Percentiles rank a stretch among this genome's conserved stretches.
Conservation (phyloP, 2,797 vertebrate species). For the Pseudopleuronectes americanus region DNA sequence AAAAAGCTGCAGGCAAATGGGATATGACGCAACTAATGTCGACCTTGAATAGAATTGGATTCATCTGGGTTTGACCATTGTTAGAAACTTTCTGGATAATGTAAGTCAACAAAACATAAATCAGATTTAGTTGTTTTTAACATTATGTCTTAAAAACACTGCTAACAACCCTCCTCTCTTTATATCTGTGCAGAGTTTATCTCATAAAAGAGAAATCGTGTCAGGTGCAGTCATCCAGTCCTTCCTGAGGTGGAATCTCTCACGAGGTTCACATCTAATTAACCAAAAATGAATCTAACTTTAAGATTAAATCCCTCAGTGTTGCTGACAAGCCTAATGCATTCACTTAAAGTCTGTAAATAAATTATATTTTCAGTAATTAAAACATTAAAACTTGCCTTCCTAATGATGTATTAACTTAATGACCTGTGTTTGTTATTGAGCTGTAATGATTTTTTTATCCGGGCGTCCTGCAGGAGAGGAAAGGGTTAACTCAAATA, state of each 20-base stretch:
- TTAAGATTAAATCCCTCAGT: slow-evolving; percentile 40
- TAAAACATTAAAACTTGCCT: slow-evolving; percentile 38
- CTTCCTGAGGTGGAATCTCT: slow-evolving; percentile 21
- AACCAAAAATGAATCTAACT: slow-evolving; percentile 40
- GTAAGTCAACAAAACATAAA: too few relatives aligned
- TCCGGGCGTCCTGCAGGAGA: slow-evolving; percentile 1
- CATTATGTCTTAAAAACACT: background rate
- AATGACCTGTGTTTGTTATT: slow-evolving; percentile 53
- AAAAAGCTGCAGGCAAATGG: too few relatives aligned
- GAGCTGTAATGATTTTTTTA: slow-evolving; percentile 32
- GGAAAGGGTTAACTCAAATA: slow-evolving; percentile 56
- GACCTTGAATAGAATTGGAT: too few relatives aligned
- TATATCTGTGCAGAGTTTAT: slow-evolving; percentile 1
- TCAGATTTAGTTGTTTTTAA: too few relatives aligned
- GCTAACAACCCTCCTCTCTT: background rate
- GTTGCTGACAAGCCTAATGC: slow-evolving; percentile 33
- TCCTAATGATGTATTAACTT: slow-evolving; percentile 55
- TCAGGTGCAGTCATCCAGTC: slow-evolving; percentile 19
- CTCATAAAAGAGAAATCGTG: slow-evolving; percentile 12
- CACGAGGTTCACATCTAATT: slow-evolving; percentile 41
- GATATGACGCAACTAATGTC: too few relatives aligned
- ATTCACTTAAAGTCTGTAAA: slow-evolving; percentile 42
- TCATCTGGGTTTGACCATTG: too few relatives aligned
- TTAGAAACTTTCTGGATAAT: too few relatives aligned
- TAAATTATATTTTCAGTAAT: slow-evolving; percentile 54